phyloP scores from a whole-genome alignment of 1,140 invertebrate genomes.

The Drosophila erecta region DNA sequence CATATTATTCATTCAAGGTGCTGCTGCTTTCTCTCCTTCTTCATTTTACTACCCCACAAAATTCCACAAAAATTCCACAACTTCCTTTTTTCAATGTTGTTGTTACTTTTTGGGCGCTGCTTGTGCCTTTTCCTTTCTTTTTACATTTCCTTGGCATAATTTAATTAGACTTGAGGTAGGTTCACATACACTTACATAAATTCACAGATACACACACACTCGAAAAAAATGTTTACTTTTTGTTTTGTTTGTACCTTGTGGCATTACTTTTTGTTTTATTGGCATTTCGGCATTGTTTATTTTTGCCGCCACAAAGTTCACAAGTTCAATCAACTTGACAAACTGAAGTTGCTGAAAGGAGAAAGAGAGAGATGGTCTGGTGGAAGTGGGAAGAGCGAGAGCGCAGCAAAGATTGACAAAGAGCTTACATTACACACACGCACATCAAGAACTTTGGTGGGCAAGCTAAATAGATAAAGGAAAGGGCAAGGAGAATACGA shows the following conservation, averaged over 20 bases:
- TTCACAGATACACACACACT: background rate
- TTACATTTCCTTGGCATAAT: constrained; percentile 46
- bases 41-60: too few species aligned
- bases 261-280: constrained; percentile 15
- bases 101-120: background rate
- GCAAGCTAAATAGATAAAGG: background rate
- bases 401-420: background rate
- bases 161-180: constrained; percentile 69
- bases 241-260: constrained; percentile 20
- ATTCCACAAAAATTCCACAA: background rate
- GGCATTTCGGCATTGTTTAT: constrained; percentile 16
- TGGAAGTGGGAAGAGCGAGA: background rate
- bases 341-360: constrained; percentile 36
- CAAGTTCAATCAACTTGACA: constrained; percentile 67
- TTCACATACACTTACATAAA: background rate
- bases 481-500: background rate
- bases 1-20: background rate
- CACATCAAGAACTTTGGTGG: background rate
- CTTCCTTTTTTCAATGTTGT: background rate
- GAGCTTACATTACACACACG: constrained; percentile 5
- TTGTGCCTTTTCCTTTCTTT: constrained; percentile 2
- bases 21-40: background rate
- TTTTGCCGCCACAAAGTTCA: constrained; percentile 50
- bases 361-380: background rate
- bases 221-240: constrained; percentile 24